Evolutionary conservation across 2,888 invertebrate species (phyloP), one percentile per base, ranked within the genome.

Genomic region (Frankliniella intonsa): DNA sequence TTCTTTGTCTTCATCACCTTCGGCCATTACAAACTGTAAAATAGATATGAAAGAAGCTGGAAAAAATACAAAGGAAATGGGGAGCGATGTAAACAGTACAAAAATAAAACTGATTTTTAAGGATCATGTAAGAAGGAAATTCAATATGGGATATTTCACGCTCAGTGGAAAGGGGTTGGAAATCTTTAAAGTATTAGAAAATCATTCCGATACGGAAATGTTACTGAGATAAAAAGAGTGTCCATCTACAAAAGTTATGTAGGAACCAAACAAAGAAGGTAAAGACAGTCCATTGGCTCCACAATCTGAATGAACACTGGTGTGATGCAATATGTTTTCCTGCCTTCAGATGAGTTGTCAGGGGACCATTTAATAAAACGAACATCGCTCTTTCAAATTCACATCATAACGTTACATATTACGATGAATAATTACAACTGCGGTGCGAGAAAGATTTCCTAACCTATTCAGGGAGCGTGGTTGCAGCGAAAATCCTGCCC

Each of bases 391-490:
- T 55, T 55, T 19, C 19, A 55, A 55, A 55, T 55, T 55, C 5
- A 55, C 19, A 55, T 5, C 9, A 19, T 55, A 14, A 55, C 38
- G 38, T 38, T 38, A 2, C 38, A 38, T 3, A 38, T 38, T 38
- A 38, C 5, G 38, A 38, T 38, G 38, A 38, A 38, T 38, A 38
- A 2, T 3, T 38, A 38, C 3, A 38, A 2, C 38, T 38, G 38
- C 38, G 3, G 38, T 5, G 5, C 38, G 5, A 38, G 38, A 38
- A 38, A 38, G 38, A 38, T 38, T 38, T 76, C 69, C 69, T 76
- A 76, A 76, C 69, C 69, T 76, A 76, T 76, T 25, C 69, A 25
- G 69, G 11, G 69, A 76, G 69, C 69, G 69, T 76, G 69, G 69
- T 76, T 12, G 22, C 25, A 25, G 69, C 69, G 25, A 76, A 76